Conservation (phyloP, 2,113 vertebrate species). For the Eptesicus fuscus region DNA sequence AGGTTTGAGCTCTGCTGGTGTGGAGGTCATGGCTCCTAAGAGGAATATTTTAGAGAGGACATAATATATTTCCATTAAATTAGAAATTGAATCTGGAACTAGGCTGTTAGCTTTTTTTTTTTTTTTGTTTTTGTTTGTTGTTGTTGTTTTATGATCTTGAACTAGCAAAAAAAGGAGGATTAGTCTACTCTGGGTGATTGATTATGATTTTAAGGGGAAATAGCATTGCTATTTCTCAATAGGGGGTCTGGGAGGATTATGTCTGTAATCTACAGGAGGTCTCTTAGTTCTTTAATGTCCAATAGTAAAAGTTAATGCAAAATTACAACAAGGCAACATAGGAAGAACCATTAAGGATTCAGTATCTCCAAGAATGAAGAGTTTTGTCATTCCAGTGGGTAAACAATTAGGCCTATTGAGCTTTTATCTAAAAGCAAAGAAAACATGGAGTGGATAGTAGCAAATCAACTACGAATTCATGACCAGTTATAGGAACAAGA, state of each 20-base stretch:
- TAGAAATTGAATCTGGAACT: neutral
- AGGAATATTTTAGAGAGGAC: neutral
- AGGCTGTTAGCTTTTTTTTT: neutral
- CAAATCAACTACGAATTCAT: neutral
- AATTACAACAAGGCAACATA: neutral
- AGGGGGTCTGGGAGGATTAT: neutral
- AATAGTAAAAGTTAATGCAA: constrained; percentile 33
- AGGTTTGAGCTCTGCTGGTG: neutral
- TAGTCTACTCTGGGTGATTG: neutral
- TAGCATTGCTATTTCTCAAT: neutral
- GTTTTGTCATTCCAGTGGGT: neutral
- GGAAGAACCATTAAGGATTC: neutral
- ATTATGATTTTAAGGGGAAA: constrained; percentile 35
- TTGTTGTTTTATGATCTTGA: constrained; percentile 10
- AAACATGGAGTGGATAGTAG: neutral
- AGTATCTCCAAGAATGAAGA: neutral
- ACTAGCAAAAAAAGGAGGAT: neutral
- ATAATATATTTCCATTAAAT: neutral
- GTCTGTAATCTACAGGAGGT: neutral
- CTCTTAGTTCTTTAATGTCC: neutral
- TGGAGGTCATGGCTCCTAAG: neutral
- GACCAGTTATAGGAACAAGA: neutral
- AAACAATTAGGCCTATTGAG: neutral
- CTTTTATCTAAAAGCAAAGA: neutral
- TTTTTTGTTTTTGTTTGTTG: neutral